Percentiles rank a stretch among this genome's conserved stretches.
phyloP scores from a whole-genome alignment of 2,797 vertebrate genomes.

The Pogoniulus pusillus region DNA sequence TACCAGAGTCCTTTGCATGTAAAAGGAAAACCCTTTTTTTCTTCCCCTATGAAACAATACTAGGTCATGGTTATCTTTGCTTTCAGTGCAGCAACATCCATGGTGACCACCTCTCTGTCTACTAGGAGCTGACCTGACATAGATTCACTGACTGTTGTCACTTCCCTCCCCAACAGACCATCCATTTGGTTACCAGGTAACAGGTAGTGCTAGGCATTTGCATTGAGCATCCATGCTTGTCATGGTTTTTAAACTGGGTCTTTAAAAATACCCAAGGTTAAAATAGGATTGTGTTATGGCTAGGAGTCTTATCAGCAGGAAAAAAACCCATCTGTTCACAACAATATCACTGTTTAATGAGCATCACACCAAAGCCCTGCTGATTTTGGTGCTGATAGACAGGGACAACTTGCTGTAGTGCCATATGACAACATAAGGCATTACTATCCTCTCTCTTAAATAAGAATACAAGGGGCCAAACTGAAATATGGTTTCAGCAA shows the following conservation, averaged over 20 bases:
- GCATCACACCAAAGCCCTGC: not conserved
- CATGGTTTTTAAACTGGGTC: slow-evolving; percentile 40
- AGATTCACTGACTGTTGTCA: slow-evolving; percentile 43
- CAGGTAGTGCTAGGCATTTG: slow-evolving; percentile 51
- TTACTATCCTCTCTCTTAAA: not conserved
- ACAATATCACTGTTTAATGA: slow-evolving; percentile 35
- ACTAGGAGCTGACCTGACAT: slow-evolving; percentile 31
- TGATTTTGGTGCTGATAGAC: not conserved
- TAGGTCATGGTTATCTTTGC: not conserved
- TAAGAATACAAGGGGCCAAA: not conserved
- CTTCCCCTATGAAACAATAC: not conserved
- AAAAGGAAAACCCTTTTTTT: not conserved
- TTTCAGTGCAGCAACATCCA: slow-evolving; percentile 15
- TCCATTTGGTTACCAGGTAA: slow-evolving; percentile 66
- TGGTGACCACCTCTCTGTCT: slow-evolving; percentile 41
- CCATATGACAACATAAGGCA: not conserved
- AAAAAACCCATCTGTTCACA: slow-evolving; percentile 35
- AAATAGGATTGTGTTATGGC: slow-evolving; percentile 61
- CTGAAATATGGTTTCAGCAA: not conserved
- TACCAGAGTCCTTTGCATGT: not conserved
- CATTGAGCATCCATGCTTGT: slow-evolving; percentile 44
- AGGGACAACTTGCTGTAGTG: not conserved
- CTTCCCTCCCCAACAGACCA: slow-evolving; percentile 52
- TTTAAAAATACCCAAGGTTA: slow-evolving; percentile 62
- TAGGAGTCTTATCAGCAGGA: slow-evolving; percentile 29